Percentiles rank a stretch among this genome's conserved stretches.
These are phyloP conservation scores for Tetropium fuscum DNA, from an alignment of 2,888 invertebrate genomes.

Conservation along the genomic window DNA sequence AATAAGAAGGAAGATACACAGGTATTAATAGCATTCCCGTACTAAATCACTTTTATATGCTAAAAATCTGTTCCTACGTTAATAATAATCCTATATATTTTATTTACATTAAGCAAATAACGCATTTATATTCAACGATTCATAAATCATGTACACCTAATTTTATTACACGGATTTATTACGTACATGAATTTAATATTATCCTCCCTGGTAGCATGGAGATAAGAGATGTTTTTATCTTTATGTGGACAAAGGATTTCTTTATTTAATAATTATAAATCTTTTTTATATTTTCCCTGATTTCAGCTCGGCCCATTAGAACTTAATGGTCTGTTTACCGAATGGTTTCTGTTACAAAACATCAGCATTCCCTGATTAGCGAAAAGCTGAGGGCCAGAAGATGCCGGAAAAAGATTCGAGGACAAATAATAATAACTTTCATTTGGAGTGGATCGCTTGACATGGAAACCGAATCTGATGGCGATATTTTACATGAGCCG, in stretches of 20 bases:
- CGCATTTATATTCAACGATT: constrained; percentile 3
- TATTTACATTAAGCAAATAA: constrained; percentile 14
- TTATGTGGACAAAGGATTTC: constrained; percentile 5
- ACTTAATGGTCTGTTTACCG: constrained; percentile 51
- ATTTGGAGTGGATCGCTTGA: constrained; percentile 1
- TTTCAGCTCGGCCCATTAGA: constrained; percentile 47
- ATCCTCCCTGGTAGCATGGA: constrained; percentile 2
- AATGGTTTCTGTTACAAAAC: constrained; percentile 50
- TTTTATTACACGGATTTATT: constrained; percentile 17
- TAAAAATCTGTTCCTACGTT: too few species aligned
- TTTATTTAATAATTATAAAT: constrained; percentile 40
- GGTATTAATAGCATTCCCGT: too few species aligned
- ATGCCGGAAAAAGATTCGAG: constrained; percentile 5
- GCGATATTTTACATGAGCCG: neutral
- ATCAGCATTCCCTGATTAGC: constrained; percentile 29
- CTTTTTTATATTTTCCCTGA: constrained; percentile 45
- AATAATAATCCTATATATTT: neutral
- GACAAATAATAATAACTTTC: constrained; percentile 12
- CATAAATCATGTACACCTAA: constrained; percentile 13
- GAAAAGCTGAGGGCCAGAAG: constrained; percentile 1
- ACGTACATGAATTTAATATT: constrained; percentile 1
- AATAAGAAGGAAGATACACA: too few species aligned
- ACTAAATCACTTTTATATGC: too few species aligned
- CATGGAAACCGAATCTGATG: neutral
- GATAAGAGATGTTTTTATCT: constrained; percentile 14